phyloP scores from a whole-genome alignment of 2,113 vertebrate species.

The Grammomys dolichurus region DNA sequence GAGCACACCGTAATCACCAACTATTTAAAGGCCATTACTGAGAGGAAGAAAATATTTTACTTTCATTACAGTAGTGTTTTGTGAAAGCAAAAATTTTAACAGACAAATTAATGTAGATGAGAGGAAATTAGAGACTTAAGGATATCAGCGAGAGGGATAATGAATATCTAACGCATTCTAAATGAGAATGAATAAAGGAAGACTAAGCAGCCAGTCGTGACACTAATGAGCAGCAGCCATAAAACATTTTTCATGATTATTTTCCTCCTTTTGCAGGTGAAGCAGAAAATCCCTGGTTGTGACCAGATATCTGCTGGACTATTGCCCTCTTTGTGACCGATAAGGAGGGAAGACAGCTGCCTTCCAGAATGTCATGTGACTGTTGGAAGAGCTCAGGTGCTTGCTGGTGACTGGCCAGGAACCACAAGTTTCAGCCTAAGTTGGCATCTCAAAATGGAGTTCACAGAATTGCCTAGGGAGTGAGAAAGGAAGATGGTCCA shows the following conservation, averaged over 20 bases:
- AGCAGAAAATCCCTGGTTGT: conserved; percentile 11
- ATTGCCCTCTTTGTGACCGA: neutral
- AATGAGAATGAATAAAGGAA: conserved; percentile 51
- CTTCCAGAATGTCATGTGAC: neutral
- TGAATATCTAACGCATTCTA: conserved; percentile 45
- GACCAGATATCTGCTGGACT: neutral
- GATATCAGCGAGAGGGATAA: conserved; percentile 28
- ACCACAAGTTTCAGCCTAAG: neutral
- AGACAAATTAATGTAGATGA: conserved; percentile 69
- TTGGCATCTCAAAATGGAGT: neutral
- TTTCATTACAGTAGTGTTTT: conserved; percentile 63
- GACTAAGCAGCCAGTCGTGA: neutral
- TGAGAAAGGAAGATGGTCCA: neutral
- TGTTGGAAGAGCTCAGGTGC: neutral
- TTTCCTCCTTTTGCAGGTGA: conserved; percentile 19
- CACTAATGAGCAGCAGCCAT: conserved; percentile 52
- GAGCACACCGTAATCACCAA: conserved; percentile 33
- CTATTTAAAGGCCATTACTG: conserved; percentile 65
- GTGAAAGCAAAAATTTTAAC: conserved; percentile 65
- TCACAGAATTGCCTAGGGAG: neutral
- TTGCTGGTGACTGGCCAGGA: neutral
- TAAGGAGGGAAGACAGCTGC: neutral
- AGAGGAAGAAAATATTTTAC: conserved; percentile 70
- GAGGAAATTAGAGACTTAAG: conserved; percentile 55
- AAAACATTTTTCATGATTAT: conserved; percentile 66